Percentiles rank a stretch among this genome's conserved stretches.
Conservation (phyloP, 2,888 invertebrate species). For the Drosophila subsilvestris region DNA sequence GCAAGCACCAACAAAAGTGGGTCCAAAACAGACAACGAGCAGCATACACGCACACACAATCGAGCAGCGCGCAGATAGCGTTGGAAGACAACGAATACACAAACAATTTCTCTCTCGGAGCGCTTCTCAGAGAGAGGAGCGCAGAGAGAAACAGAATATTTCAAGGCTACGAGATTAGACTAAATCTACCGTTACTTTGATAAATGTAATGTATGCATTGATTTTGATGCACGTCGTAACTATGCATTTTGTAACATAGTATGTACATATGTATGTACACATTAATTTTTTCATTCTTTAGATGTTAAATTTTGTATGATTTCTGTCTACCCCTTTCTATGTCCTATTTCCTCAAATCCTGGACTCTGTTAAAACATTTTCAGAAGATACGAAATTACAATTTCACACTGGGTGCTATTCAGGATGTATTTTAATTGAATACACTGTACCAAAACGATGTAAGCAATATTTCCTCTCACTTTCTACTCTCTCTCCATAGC, state of each 20-base stretch:
- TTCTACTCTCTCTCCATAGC: not conserved
- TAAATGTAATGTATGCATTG: not conserved
- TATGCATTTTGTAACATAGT: too few relatives aligned
- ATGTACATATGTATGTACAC: too few relatives aligned
- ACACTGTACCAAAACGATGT: conserved; percentile 7
- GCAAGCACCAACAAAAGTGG: conserved; percentile 1
- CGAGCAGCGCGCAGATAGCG: conserved; percentile 2
- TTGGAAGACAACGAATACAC: not conserved
- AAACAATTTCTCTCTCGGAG: not conserved
- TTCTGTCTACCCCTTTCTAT: too few relatives aligned
- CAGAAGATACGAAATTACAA: too few relatives aligned
- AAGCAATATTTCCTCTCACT: not conserved
- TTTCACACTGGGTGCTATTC: not conserved
- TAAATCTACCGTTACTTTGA: conserved; percentile 24
- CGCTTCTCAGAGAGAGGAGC: conserved; percentile 5
- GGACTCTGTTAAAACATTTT: not conserved
- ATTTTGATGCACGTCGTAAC: not conserved
- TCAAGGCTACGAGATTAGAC: conserved; percentile 27
- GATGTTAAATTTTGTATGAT: too few relatives aligned
- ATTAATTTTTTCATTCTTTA: too few relatives aligned
- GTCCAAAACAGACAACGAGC: conserved; percentile 20
- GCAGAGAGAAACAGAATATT: conserved; percentile 6
- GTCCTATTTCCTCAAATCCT: not conserved
- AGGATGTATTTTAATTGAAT: not conserved
- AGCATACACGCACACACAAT: not conserved